phyloP scores from a whole-genome alignment of 2,888 invertebrate genomes.

The Ophioninae sp. region DNA sequence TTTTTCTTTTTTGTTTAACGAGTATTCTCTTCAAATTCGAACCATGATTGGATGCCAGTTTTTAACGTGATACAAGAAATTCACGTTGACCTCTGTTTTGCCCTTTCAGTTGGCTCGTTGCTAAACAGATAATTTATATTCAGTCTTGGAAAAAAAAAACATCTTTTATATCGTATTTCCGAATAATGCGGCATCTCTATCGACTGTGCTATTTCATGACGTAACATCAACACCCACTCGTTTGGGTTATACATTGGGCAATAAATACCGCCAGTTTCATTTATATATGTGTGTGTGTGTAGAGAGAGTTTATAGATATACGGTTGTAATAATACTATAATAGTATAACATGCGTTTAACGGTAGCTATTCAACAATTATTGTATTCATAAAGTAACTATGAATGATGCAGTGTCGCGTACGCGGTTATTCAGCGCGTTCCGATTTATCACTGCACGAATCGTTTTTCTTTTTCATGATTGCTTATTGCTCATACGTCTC shows the following conservation, averaged over 20 bases:
- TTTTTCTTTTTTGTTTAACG: background rate
- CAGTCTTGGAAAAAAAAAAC: background rate
- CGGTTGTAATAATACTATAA: slow-evolving; percentile 43
- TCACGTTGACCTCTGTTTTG: background rate
- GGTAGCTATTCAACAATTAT: slow-evolving; percentile 37
- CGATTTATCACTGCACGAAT: slow-evolving; percentile 52
- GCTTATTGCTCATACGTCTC: slow-evolving; percentile 11
- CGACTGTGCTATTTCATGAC: slow-evolving; percentile 16
- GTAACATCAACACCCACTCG: slow-evolving; percentile 48
- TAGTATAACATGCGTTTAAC: slow-evolving; percentile 34
- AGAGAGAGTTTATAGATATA: slow-evolving; percentile 24
- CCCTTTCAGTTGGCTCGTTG: background rate
- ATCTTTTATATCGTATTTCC: background rate
- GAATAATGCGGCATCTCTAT: slow-evolving; percentile 1
- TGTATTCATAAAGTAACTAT: slow-evolving; percentile 44
- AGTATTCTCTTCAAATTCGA: background rate
- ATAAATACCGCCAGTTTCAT: slow-evolving; percentile 59
- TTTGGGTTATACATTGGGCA: slow-evolving; percentile 62
- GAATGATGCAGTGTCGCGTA: slow-evolving; percentile 14
- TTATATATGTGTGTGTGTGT: slow-evolving; percentile 35
- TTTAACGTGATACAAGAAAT: background rate
- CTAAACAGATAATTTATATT: background rate
- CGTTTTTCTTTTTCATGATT: slow-evolving; percentile 22
- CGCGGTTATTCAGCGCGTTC: slow-evolving; percentile 58
- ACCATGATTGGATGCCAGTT: background rate